These are phyloP conservation scores for Apis mellifera DNA, from an alignment of 1,140 invertebrate genomes.

Conservation along the genomic window DNA sequence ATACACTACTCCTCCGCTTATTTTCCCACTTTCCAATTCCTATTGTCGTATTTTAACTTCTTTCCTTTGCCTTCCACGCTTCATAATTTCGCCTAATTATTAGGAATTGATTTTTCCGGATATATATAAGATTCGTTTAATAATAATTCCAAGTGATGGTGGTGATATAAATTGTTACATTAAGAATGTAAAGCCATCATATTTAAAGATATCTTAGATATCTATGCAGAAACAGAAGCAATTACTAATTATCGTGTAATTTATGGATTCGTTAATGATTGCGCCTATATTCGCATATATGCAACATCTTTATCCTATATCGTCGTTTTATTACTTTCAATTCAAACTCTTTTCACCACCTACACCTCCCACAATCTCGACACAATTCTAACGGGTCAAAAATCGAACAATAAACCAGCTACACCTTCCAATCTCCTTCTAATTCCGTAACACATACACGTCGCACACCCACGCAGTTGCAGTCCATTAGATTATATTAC, in stretches of 20 bases:
- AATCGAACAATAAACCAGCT: not conserved
- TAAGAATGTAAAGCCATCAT: too few relatives aligned
- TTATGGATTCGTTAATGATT: not conserved
- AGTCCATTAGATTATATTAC: constrained; percentile 28
- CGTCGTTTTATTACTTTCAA: not conserved
- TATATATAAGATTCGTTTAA: too few relatives aligned
- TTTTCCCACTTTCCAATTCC: not conserved
- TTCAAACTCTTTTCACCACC: not conserved
- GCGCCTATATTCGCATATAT: not conserved
- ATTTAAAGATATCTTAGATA: too few relatives aligned
- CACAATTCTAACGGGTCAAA: not conserved
- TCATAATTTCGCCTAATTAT: too few relatives aligned
- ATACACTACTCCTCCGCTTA: not conserved
- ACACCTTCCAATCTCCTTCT: not conserved
- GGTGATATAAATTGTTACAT: too few relatives aligned
- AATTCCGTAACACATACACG: not conserved
- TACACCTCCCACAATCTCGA: not conserved
- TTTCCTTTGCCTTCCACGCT: too few relatives aligned
- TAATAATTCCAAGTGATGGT: too few relatives aligned
- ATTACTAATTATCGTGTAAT: not conserved
- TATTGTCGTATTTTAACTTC: too few relatives aligned
- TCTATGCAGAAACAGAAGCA: not conserved
- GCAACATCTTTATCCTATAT: not conserved
- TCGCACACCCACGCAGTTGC: constrained; percentile 9
- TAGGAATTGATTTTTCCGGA: too few relatives aligned